Evolutionary conservation across 2,888 invertebrate genomes (phyloP), one percentile per base, ranked within the genome.

Genomic region (Sesamia inferens): DNA sequence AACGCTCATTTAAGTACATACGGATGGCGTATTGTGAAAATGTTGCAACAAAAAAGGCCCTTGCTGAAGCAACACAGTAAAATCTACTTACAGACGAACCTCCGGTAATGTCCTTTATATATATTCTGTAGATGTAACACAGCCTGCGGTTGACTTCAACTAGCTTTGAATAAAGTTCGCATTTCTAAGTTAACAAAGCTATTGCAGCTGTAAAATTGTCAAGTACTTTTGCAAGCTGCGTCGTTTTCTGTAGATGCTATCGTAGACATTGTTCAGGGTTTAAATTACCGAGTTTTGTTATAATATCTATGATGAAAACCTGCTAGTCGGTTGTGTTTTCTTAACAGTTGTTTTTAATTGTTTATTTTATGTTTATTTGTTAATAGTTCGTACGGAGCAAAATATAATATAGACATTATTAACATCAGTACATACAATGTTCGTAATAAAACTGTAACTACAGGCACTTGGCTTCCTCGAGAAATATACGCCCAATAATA

Each of bases 21-120:
- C 22, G 62, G 77, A 71, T 73, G 39, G 55, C 8, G 66, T 81
- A 75, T 78, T 81, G 76, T 77, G 78, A 81, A 85, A 87, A 84
- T 85, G 82, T 83, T 85, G 61, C 68, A 76, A 71, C 63, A 85
- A 84, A 81, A 87, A 87, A 85, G 78, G 81, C 68, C 71, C 84
- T 85, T 84, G 85, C 83, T 86, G 86, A 85, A 88, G 86, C 84
- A 86, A 87, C 89, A 87, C 87, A 88, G 85, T 85, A 84, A 89
- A 91, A 91, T 90, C 87, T 85, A 89, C 89, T 92, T 89, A 89
- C 84, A 87, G 88, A 16, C 55, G 51, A 77, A 87, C 87, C 88
- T 85, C 85, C 83, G 86, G 87, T 87, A 86, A 88, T 88, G 84
- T 87, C 77, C 85, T 88, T 89, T 90, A 87, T 81, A 85, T 86